Evolutionary conservation across 53 echinoderm and acorn worm genomes (phyloP).

Genomic region (Zoroaster sp.): DNA sequence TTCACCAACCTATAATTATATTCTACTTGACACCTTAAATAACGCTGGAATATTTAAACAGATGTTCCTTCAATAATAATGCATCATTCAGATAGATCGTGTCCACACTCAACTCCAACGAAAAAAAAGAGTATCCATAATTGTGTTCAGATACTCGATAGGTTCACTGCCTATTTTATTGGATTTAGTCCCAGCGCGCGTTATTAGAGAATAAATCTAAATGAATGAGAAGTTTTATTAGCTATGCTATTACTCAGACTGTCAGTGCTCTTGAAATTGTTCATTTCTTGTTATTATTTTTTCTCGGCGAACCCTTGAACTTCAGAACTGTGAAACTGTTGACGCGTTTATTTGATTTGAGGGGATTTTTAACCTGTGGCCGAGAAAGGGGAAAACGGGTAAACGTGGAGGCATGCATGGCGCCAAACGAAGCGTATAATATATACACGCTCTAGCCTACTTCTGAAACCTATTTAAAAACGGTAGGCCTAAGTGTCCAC

Average conservation of each 20-base stretch:
- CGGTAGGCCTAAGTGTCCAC: too few relatives aligned
- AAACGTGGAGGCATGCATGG: too few relatives aligned
- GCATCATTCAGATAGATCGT: neutral
- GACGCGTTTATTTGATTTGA: too few relatives aligned
- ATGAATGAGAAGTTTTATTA: neutral
- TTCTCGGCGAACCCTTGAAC: neutral
- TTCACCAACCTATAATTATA: too few relatives aligned
- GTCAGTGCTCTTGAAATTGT: neutral
- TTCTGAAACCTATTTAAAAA: too few relatives aligned
- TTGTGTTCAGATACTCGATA: neutral
- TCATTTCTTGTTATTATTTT: neutral
- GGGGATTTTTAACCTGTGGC: too few relatives aligned
- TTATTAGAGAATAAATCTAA: neutral
- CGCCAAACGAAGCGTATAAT: too few relatives aligned
- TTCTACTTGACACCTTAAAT: neutral
- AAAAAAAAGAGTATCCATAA: neutral
- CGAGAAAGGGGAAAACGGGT: too few relatives aligned
- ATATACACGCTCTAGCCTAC: too few relatives aligned
- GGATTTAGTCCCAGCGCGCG: neutral
- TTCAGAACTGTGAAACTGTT: neutral
- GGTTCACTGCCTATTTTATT: neutral
- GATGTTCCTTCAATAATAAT: neutral
- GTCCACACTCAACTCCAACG: neutral
- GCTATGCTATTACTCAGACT: neutral
- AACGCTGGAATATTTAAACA: neutral